A percentile compares a stretch with the other conserved stretches of the same genome.
phyloP scores from a whole-genome alignment of 2,113 vertebrate genomes.

The Muntiacus muntjak region DNA sequence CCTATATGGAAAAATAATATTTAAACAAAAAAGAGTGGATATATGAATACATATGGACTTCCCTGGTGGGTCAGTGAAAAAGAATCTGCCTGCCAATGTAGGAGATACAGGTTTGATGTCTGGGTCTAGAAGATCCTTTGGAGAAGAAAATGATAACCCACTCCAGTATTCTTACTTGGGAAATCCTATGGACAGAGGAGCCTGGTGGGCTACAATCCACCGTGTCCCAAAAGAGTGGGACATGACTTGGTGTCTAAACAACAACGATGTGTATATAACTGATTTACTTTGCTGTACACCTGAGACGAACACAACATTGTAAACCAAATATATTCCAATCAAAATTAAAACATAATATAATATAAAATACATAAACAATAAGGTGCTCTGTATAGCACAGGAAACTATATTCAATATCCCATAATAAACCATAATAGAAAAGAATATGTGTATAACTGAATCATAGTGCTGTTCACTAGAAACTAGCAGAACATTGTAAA shows the following conservation, averaged over 20 bases:
- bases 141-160: background rate
- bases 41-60: background rate
- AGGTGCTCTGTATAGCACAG: background rate
- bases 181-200: background rate
- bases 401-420: background rate
- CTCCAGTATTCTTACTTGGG: background rate
- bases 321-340: background rate
- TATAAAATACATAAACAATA: background rate
- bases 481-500: background rate
- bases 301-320: background rate
- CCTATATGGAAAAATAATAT: background rate
- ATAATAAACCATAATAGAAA: background rate
- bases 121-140: background rate
- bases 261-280: background rate
- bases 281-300: background rate
- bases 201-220: background rate
- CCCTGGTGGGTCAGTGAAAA: background rate
- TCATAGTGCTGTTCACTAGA: background rate
- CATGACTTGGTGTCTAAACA: background rate
- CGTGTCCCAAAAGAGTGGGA: background rate
- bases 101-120: background rate
- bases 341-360: background rate
- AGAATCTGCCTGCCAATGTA: background rate
- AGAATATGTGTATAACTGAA: background rate
- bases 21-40: background rate